Evolutionary conservation across 2,888 invertebrate species (phyloP), one percentile per base, ranked within the genome.

Genomic region (Trypoxylon attenuatum): DNA sequence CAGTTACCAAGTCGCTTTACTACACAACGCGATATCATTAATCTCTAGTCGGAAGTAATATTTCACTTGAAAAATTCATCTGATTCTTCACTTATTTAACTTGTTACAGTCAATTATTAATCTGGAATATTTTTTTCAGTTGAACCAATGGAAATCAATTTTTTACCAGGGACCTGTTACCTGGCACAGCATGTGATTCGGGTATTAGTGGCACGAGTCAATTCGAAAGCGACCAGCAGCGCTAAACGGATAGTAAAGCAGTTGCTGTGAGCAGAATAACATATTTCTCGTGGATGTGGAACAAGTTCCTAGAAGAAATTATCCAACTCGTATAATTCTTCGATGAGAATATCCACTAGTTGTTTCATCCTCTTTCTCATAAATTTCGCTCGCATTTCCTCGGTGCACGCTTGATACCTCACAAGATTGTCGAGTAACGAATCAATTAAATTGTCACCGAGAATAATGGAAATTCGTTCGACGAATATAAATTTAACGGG

Each of bases 1-100:
- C 19, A 58, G 52, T 60, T 71, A 68, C 63, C 65, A 53, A 61
- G 69, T 61, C 64, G 50, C 45, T 66, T 57, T 62, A 59, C 65
- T 61, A 59, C 45, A n/a, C 50, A 18, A 29, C 16, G 53, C 27
- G 64, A 63, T 58, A 51, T 51, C n/a, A n/a, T n/a, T n/a, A n/a
- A n/a, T n/a, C n/a, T n/a, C n/a, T n/a, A n/a, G n/a, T n/a, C n/a
- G n/a, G n/a, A n/a, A n/a, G n/a, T n/a, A n/a, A n/a, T n/a, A n/a
- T n/a, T n/a, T n/a, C n/a, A n/a, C n/a, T n/a, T n/a, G n/a, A n/a
- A n/a, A n/a, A n/a, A n/a, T n/a, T n/a, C n/a, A n/a, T n/a, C n/a
- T n/a, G n/a, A n/a, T n/a, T n/a, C n/a, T n/a, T n/a, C n/a, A n/a
- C n/a, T n/a, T n/a, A n/a, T n/a, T n/a, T n/a, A n/a, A n/a, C n/a